Evolutionary conservation across 2,888 invertebrate genomes (phyloP).

Genomic region (Griposia aprilina): DNA sequence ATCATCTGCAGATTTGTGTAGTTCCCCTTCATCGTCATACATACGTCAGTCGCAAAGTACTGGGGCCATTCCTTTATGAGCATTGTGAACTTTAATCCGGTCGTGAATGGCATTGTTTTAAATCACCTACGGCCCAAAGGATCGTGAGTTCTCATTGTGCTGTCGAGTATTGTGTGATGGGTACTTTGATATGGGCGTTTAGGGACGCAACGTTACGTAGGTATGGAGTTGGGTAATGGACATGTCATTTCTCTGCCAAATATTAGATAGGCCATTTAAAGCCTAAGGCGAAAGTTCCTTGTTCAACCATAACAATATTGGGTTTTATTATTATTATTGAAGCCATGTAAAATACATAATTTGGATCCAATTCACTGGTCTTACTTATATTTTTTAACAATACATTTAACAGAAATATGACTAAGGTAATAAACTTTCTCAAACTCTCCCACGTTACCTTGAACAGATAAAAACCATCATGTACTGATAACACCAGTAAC

Average conservation of each 20-base stretch:
- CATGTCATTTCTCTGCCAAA: conserved; percentile 54
- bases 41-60: conserved; percentile 81
- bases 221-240: conserved; percentile 46
- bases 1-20: conserved; percentile 52
- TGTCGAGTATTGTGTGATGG: conserved; percentile 67
- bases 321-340: not conserved
- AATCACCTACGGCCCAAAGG: conserved; percentile 78
- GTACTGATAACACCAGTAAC: conserved; percentile 25
- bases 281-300: not conserved
- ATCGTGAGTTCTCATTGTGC: conserved; percentile 69
- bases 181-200: conserved; percentile 66
- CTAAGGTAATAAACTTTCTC: conserved; percentile 24
- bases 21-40: conserved; percentile 76
- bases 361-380: no score
- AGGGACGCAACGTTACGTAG: conserved; percentile 51
- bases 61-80: conserved; percentile 87
- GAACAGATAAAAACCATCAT: conserved; percentile 21
- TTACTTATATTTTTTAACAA: no score
- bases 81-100: conserved; percentile 87
- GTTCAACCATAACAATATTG: not conserved
- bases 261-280: conserved; percentile 40
- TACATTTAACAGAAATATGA: no score
- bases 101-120: conserved; percentile 86
- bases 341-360: no score
- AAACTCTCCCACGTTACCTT: conserved; percentile 1